Evolutionary conservation across 2,113 vertebrate genomes (phyloP), one percentile per base, ranked within the genome.

Genomic region (Salvelinus alpinus): DNA sequence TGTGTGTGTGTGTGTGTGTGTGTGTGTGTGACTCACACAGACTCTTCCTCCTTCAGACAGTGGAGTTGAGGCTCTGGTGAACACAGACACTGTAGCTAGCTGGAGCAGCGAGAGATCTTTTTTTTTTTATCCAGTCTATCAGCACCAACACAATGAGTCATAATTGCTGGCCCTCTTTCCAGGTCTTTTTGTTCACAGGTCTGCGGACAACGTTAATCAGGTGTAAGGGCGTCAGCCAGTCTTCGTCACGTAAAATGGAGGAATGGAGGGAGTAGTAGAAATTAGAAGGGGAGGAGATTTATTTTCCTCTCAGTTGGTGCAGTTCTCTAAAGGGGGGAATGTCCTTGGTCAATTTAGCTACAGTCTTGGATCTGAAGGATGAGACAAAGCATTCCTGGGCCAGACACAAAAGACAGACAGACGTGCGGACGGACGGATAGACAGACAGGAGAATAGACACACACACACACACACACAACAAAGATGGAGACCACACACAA

Each of bases 141-240:
- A 48, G 64, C 64, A 78, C 29, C 14, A 14, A 65, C 71, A 34
- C 74, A 73, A 71, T 81, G 82, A 84, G 51, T 88, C 76, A 80
- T 82, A 79, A 79, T 77, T 81, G 68, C 69, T 27, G 31, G 47
- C 64, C 66, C 60, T 70, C 68, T 75, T 72, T 79, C 60, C 13
- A 60, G 76, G 20, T 60, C 57, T 65, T 76, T 75, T 79, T 82
- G 81, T 87, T 80, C 60, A 14, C 62, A 69, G 70, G 67, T 60
- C 44, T 69, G 77, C 77, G 83, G 81, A 71, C 8, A 64, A 79
- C 73, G 68, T 57, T 83, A 75, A 85, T 80, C 20, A 54, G 68
- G 78, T 73, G 70, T 48, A 72, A 72, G 44, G 70, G 54, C 48
- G 38, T 64, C 29, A 77, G 51, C 47, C 51, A 77, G 75, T 72